Base-by-base conservation (phyloP, 2,888 invertebrate species). In the Rotaria sp. region DNA sequence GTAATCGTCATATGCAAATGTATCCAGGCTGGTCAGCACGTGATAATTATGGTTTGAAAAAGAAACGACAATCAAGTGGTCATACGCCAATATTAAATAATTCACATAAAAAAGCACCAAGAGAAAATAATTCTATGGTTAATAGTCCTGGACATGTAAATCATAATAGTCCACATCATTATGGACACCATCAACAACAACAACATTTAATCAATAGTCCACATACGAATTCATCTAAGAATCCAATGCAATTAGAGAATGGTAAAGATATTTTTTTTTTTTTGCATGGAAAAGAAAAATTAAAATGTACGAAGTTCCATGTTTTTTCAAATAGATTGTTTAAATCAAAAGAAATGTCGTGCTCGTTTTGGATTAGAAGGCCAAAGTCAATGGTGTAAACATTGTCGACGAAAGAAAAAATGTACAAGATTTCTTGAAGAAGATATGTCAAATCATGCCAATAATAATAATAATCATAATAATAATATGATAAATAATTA, bases 11-110 rank as follows among this genome's bases (percentile, higher is more conserved):
- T 94, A 95, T 96, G 94, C 96, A 97, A 94, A 94, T 96, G 93
- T 97, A 99, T 93, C 99, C 99, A 91, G 96, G 97, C 92, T 99
- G 98, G 98, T 96, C 96, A 93, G 97, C 98, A 92, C 94, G 98
- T 92, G 98, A 99, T 94, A 99, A 99, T 95, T 99, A 99, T 94
- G 97, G 97, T 93, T 96, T 96, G 93, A 96, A 97, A 93, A 95
- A 95, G 93, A 97, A 97, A 94, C 98, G 98, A 95, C 98, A 98
- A 95, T 92, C 92, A 89, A 95, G 96, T 94, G 80, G 80, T 45
- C 45, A 45, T n/a, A 67, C 67, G 21, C 67, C 67, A 18, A 13
- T 67, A 38, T 67, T 67, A 35, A 67, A 67, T 35, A 67, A 67
- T 67, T 41, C 80, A 45, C 41, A 80, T 80, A 80, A 80, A n/a